These are phyloP conservation scores for Dascillus cervinus DNA, from an alignment of 2,888 invertebrate species.

Conservation along the genomic window DNA sequence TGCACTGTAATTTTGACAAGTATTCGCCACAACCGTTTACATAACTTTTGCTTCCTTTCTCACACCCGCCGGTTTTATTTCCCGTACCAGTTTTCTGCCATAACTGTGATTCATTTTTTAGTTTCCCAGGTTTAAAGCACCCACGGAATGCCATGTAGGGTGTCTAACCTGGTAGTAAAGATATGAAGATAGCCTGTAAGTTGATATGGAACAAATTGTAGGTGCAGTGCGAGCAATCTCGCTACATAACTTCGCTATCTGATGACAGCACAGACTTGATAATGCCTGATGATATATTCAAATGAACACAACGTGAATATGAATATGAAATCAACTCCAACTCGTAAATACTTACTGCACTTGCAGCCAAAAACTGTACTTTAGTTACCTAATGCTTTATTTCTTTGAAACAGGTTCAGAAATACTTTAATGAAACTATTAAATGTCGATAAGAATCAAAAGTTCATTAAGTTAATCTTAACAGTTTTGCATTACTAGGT, in stretches of 20 bases:
- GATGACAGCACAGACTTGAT: conserved; percentile 31
- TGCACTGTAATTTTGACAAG: background rate
- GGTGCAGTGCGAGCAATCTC: conserved; percentile 34
- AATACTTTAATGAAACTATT: too few species aligned
- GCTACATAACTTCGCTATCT: conserved; percentile 30
- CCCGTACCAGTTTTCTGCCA: too few species aligned
- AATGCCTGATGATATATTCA: conserved; percentile 20
- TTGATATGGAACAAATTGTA: conserved; percentile 41
- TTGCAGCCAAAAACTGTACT: too few species aligned
- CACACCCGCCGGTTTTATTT: too few species aligned
- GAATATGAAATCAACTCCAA: conserved; percentile 15
- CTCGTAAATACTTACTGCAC: too few species aligned
- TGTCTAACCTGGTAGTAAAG: conserved; percentile 34
- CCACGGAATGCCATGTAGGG: conserved; percentile 33
- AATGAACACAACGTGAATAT: conserved; percentile 12
- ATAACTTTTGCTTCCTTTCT: too few species aligned
- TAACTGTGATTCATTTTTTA: conserved; percentile 2
- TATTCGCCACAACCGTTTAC: too few species aligned
- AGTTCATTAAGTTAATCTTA: too few species aligned
- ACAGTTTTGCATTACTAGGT: too few species aligned
- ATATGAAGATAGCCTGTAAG: conserved; percentile 39
- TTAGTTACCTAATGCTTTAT: too few species aligned
- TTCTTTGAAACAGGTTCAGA: too few species aligned
- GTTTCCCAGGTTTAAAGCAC: conserved; percentile 15
- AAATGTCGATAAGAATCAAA: too few species aligned